phyloP scores from a whole-genome alignment of 2,113 vertebrate genomes.

The Nibea albiflora region DNA sequence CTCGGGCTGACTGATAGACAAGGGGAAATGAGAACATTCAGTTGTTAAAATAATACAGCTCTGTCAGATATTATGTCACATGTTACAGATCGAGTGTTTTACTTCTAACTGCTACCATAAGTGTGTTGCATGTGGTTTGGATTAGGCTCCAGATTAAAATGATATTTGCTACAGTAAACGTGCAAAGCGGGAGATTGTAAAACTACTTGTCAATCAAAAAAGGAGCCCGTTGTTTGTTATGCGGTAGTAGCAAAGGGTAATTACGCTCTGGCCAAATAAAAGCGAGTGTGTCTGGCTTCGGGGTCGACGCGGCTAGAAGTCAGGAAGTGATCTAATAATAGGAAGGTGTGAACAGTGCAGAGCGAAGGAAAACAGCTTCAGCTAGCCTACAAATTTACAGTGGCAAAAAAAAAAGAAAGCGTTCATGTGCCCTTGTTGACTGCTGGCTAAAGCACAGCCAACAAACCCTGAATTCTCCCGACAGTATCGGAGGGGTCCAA shows the following conservation, averaged over 20 bases:
- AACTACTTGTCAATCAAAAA: conserved; percentile 48
- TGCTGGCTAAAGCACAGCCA: conserved; percentile 50
- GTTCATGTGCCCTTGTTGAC: conserved; percentile 54
- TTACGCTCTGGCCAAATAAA: conserved; percentile 37
- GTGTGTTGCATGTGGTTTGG: conserved; percentile 8
- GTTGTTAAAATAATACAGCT: conserved; percentile 56
- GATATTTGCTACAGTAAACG: neutral
- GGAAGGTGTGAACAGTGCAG: conserved; percentile 52
- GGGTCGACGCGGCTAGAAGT: conserved; percentile 29
- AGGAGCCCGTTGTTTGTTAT: conserved; percentile 6
- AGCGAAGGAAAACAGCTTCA: conserved; percentile 36
- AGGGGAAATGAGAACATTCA: conserved; percentile 66
- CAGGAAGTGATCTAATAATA: conserved; percentile 61
- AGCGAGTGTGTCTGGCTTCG: conserved; percentile 37
- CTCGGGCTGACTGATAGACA: conserved; percentile 72
- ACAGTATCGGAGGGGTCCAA: conserved; percentile 57
- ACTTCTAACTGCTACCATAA: conserved; percentile 2
- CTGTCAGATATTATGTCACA: conserved; percentile 33
- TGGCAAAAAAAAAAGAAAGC: conserved; percentile 53
- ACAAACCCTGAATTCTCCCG: conserved; percentile 63
- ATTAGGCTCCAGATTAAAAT: conserved; percentile 10
- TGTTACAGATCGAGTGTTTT: conserved; percentile 16
- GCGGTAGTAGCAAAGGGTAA: conserved; percentile 12
- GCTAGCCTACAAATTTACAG: conserved; percentile 39
- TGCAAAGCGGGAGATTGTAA: conserved; percentile 34